Evolutionary conservation across 2,797 vertebrate species (phyloP), one percentile per base, ranked within the genome.

Genomic region (Valencia hispanica): DNA sequence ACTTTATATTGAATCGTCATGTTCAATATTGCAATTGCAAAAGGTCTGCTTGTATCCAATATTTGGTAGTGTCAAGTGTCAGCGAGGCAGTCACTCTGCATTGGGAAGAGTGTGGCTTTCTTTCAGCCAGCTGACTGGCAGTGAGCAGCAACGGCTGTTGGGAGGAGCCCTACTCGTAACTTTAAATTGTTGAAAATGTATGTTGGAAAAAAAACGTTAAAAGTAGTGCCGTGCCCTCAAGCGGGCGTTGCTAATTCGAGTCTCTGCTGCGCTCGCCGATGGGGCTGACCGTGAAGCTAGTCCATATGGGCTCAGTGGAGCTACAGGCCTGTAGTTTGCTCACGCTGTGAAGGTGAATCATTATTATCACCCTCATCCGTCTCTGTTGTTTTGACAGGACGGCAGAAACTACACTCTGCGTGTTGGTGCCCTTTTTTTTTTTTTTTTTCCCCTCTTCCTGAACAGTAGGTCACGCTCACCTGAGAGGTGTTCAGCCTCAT

Each of bases 311-410:
- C 41, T 43, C 41, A 43, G 41, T 43, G 41, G 15, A 47, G 11
- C 45, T 47, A 3, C 45, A 47, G 45, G 45, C 4, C 10, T 43
- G 5, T 51, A 18, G 9, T 10, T 32, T 50, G 47, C 61, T 48
- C 68, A 12, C 22, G 47, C 48, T 69, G 68, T 71, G 36, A 36
- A 36, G 48, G 32, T 71, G 32, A 53, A 39, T 71, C 12, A 71
- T 15, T 51, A 51, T 51, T 71, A 36, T 39, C 47, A 51, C 50
- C 34, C 30, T 36, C 53, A 36, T 51, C 69, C 39, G 17, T 70
- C 5, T 45, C 18, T 50, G 69, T 70, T 70, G 47, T 71, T 71
- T 71, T 71, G 69, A 53, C 32, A 36, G 4, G 27, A 70, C 5
- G 1, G 47, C 30, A 53, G 30, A 25, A 51, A 27, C 20, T 25